A percentile compares a stretch with the other conserved stretches of the same genome.
phyloP scores from a whole-genome alignment of 1,140 invertebrate genomes.

The Phymastichus coffea region DNA sequence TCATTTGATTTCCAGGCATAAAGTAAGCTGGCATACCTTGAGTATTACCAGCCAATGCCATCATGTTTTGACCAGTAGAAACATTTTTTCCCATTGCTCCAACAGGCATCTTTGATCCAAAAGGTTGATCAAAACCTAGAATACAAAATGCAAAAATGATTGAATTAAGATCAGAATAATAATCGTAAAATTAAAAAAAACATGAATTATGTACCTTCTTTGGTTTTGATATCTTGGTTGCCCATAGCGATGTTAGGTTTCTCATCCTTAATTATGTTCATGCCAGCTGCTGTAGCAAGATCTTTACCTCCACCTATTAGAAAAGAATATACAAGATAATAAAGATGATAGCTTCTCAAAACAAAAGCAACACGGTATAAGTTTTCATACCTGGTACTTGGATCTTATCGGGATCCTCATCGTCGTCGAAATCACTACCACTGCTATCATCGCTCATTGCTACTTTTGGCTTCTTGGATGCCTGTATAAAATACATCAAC shows the following conservation, averaged over 20 bases:
- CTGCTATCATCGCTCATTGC: no score
- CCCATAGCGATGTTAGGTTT: conserved; percentile 25
- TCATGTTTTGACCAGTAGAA: conserved; percentile 15
- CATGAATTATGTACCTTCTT: background rate
- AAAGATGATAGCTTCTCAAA: conserved; percentile 3
- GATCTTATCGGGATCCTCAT: conserved; percentile 87
- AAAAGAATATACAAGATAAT: conserved; percentile 27
- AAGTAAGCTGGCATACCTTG: conserved; percentile 42
- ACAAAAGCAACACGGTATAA: background rate
- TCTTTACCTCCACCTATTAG: conserved; percentile 75
- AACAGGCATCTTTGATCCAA: no score
- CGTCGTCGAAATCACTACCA: conserved; percentile 81
- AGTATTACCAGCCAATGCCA: conserved; percentile 48
- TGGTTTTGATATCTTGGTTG: background rate
- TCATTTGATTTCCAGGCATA: conserved; percentile 36
- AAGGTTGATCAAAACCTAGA: no score
- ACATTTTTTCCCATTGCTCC: no score
- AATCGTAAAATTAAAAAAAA: no score
- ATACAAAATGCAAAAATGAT: no score
- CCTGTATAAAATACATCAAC: no score
- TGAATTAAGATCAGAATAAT: no score
- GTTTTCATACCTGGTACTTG: conserved; percentile 71
- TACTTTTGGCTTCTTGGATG: no score
- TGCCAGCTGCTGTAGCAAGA: conserved; percentile 70
- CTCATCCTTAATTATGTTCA: conserved; percentile 52